A percentile compares a stretch with the other conserved stretches of the same genome.
phyloP scores from a whole-genome alignment of 2,888 invertebrate species.

The Panopea generosa region DNA sequence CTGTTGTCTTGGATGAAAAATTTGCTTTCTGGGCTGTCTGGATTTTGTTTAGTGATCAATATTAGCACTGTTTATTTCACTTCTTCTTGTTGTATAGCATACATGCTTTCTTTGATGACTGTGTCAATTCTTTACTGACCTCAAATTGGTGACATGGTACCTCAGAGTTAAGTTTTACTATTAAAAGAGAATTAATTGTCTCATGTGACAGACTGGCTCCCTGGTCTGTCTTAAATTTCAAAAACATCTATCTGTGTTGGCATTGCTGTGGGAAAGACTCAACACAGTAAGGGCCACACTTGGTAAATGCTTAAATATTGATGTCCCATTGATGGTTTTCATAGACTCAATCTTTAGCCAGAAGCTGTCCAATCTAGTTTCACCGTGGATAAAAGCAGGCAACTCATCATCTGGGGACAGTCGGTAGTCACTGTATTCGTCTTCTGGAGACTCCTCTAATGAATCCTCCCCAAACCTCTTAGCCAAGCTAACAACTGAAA shows the following conservation, averaged over 20 bases:
- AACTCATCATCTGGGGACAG: conserved; percentile 22
- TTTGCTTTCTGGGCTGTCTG: too few species aligned
- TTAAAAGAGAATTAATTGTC: conserved; percentile 24
- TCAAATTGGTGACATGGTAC: background rate
- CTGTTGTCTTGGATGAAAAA: too few species aligned
- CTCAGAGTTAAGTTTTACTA: conserved; percentile 30
- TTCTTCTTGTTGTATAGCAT: too few species aligned
- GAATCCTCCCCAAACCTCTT: background rate
- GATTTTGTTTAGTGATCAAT: too few species aligned
- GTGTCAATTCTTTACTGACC: background rate
- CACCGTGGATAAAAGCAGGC: conserved; percentile 6
- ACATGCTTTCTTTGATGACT: background rate
- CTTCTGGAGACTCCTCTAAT: conserved; percentile 3
- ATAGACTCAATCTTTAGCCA: conserved; percentile 15
- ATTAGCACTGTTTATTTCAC: too few species aligned
- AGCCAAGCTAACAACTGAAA: background rate
- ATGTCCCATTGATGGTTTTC: conserved; percentile 4
- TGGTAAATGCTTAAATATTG: conserved; percentile 17
- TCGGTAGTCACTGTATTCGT: conserved; percentile 24
- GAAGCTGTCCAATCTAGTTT: conserved; percentile 8
- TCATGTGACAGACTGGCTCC: conserved; percentile 24
- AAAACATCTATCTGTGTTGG: conserved; percentile 39
- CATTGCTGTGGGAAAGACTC: conserved; percentile 35
- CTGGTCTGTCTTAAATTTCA: conserved; percentile 41
- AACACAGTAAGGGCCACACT: conserved; percentile 15